These are phyloP conservation scores for Hyperopisus bebe DNA, from an alignment of 2,113 vertebrate genomes.

Conservation along the genomic window DNA sequence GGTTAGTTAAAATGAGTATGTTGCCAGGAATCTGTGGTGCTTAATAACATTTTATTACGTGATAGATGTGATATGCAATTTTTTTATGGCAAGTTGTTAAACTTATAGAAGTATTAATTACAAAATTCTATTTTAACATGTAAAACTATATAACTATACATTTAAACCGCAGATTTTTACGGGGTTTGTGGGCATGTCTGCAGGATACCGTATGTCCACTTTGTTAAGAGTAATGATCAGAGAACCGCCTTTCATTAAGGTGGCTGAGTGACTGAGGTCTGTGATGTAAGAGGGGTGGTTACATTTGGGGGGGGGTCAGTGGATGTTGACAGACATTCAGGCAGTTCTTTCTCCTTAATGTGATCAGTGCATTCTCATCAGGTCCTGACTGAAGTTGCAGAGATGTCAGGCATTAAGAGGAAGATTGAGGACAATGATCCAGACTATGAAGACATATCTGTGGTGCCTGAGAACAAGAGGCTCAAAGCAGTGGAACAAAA, in stretches of 20 bases:
- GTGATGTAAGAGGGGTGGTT: background rate
- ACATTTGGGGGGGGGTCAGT: background rate
- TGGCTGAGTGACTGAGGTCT: background rate
- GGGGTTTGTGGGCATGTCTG: background rate
- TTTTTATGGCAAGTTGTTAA: background rate
- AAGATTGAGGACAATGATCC: constrained; percentile 86
- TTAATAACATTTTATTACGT: background rate
- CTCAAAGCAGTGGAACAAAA: constrained; percentile 79
- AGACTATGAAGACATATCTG: constrained; percentile 84
- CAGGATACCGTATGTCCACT: background rate
- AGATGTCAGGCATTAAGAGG: constrained; percentile 92
- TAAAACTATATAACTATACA: background rate
- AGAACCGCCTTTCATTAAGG: background rate
- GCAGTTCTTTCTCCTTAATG: background rate
- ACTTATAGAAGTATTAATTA: background rate
- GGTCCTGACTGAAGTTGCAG: constrained; percentile 30
- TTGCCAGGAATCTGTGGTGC: background rate
- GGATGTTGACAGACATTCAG: background rate
- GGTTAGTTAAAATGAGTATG: background rate
- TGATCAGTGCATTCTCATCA: background rate
- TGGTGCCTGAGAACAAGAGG: constrained; percentile 77
- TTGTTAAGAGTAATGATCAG: background rate
- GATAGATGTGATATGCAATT: background rate
- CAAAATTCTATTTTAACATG: background rate
- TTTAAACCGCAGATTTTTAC: background rate